Evolutionary conservation across 2,797 vertebrate species (phyloP), one percentile per base, ranked within the genome.

Genomic region (Gymnothorax reevesii): DNA sequence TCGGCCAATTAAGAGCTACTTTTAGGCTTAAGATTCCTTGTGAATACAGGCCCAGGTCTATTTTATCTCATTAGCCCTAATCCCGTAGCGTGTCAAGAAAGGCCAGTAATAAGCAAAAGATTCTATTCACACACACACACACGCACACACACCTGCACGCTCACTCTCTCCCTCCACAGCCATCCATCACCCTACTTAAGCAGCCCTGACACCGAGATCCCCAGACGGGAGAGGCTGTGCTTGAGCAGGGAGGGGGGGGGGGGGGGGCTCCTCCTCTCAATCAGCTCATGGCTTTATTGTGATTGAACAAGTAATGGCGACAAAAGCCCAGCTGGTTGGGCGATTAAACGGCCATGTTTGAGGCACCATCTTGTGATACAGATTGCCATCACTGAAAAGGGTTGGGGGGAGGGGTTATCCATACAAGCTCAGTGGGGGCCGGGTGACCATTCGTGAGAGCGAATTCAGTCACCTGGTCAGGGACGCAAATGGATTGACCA

Each of bases 161-260:
- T 17, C 33, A 9, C 71, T 15, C 71, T 33, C 33, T 20, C 49
- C 8, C 75, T 54, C n/a, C 75, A 52, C 13, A 42, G 20, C 90
- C 94, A 96, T 96, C 94, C 93, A 95, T 96, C 95, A 95, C 94
- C 95, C 94, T 95, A 89, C 93, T 94, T 94, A 94, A 89, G 91
- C 93, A 93, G 94, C 94, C 94, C 94, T 91, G 94, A 89, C 90
- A 86, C 82, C 25, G 88, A 87, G 91, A 83, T 25, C 83, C 90
- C 85, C 88, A 88, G 75, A 79, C 52, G 88, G 73, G 87, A 93
- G 92, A 86, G 57, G 69, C 52, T 60, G 82, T 62, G 71, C 64
- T 0, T 12, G 52, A 84, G 22, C 27, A 62, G 33, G 86, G 55
- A 42, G 87, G 87, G 66, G 88, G 87, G 83, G 83, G 85, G 85